These are phyloP conservation scores for Thymelicus lineola DNA, from an alignment of 2,888 invertebrate species.

Conservation along the genomic window DNA sequence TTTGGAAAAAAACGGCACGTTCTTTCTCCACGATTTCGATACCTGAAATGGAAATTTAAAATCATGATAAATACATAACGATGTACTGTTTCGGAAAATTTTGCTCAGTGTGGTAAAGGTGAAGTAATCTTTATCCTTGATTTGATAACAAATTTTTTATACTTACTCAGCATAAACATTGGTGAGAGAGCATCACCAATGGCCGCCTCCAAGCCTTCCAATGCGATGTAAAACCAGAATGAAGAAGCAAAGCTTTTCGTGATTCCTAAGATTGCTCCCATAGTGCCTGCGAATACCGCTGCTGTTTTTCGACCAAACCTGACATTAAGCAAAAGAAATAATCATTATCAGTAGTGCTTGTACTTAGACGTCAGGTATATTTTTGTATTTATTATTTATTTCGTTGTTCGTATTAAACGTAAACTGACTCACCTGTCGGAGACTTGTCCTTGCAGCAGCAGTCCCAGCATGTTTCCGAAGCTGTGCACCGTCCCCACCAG, in stretches of 20 bases:
- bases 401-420: neutral
- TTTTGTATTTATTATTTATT: neutral
- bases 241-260: constrained; percentile 68
- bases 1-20: constrained; percentile 70
- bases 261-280: constrained; percentile 72
- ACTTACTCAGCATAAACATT: constrained; percentile 78
- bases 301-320: constrained; percentile 77
- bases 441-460: constrained; percentile 74
- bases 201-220: constrained; percentile 73
- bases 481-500: constrained; percentile 75
- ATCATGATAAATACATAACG: no score
- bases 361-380: neutral
- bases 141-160: neutral
- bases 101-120: no score
- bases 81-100: no score
- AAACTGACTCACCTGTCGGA: constrained; percentile 69
- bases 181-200: constrained; percentile 77
- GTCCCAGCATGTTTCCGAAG: constrained; percentile 74
- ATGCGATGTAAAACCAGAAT: constrained; percentile 67
- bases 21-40: constrained; percentile 78
- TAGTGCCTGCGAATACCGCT: constrained; percentile 72
- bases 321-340: constrained; percentile 9
- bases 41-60: constrained; percentile 53
- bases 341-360: no score
- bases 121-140: no score